phyloP scores from a whole-genome alignment of 2,888 invertebrate species.

The Podotricha telesiphe region DNA sequence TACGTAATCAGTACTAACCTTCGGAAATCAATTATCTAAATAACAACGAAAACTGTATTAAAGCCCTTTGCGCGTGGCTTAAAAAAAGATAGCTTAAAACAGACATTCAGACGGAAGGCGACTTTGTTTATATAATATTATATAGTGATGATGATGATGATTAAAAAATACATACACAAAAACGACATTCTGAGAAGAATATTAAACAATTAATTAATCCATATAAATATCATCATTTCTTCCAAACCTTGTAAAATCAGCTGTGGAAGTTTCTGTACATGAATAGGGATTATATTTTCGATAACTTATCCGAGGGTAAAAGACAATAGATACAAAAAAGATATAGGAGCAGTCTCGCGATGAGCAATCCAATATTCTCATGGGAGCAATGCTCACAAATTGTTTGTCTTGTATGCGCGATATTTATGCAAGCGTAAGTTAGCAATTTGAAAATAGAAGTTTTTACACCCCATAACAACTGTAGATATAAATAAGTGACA shows the following conservation, averaged over 20 bases:
- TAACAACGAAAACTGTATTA: no score
- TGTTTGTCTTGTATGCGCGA: conserved; percentile 42
- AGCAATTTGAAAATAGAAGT: conserved; percentile 44
- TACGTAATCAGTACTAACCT: no score
- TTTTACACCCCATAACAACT: conserved; percentile 23
- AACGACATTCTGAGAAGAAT: not conserved
- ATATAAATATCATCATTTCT: conserved; percentile 54
- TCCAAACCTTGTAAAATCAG: conserved; percentile 79
- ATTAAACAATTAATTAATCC: conserved; percentile 50
- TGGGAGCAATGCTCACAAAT: conserved; percentile 62
- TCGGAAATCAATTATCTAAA: no score
- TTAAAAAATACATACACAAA: no score
- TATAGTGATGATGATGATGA: no score
- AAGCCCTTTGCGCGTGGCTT: no score
- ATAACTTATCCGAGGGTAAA: conserved; percentile 78
- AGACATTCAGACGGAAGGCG: no score
- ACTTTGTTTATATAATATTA: no score
- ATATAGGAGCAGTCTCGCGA: conserved; percentile 59
- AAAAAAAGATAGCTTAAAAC: no score
- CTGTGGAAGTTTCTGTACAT: conserved; percentile 75
- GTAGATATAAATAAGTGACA: not conserved
- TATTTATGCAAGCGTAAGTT: conserved; percentile 42
- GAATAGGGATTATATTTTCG: conserved; percentile 82
- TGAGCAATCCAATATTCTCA: conserved; percentile 74
- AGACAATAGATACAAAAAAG: conserved; percentile 78